Evolutionary conservation across 2,113 vertebrate species (phyloP), one percentile per base, ranked within the genome.

Genomic region (Odocoileus virginianus): DNA sequence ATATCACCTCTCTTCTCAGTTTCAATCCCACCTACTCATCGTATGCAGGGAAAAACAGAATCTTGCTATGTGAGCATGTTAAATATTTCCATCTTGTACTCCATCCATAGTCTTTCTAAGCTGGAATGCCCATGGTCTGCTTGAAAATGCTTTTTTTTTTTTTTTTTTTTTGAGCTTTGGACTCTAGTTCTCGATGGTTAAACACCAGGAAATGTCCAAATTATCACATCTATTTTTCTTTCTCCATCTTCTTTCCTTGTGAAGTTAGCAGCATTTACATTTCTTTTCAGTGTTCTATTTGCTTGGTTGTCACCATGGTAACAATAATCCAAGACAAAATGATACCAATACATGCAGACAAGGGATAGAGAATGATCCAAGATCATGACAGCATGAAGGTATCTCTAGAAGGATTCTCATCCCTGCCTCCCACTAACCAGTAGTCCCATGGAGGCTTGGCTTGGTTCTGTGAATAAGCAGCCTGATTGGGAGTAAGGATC

Each of bases 261-360:
- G 74, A 89, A 61, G 55, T 71, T 92, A 87, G 17, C 30, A 89
- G 85, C 71, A 14, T 94, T 67, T 91, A 61, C n/a, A 91, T 23
- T 79, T 87, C 7, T 67, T 89, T 90, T 36, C 50, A 54, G 45
- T 67, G 9, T 82, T 95, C 12, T 78, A 54, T 94, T 94, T 79
- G 21, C 40, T 47, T 58, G 23, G 5, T 27, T 94, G 47, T 88
- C 30, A 86, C 40, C 25, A 30, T 86, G 45, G 55, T 92, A 61
- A 92, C 16, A 84, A 33, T 81, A 97, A 79, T 61, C 33, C 23
- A 95, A 95, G 58, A 93, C 9, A 87, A 84, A 95, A 95, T 43
- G 36, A 79, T 79, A 82, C 21, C 47, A 61, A 45, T 25, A 91
- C 12, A 91, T 43, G 27, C 7, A 79, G 64, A 52, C 15, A 83